A percentile compares a stretch with the other conserved stretches of the same genome.
These are phyloP conservation scores for Odontocolon sp. DNA, from an alignment of 2,888 invertebrate genomes.

Conservation along the genomic window DNA sequence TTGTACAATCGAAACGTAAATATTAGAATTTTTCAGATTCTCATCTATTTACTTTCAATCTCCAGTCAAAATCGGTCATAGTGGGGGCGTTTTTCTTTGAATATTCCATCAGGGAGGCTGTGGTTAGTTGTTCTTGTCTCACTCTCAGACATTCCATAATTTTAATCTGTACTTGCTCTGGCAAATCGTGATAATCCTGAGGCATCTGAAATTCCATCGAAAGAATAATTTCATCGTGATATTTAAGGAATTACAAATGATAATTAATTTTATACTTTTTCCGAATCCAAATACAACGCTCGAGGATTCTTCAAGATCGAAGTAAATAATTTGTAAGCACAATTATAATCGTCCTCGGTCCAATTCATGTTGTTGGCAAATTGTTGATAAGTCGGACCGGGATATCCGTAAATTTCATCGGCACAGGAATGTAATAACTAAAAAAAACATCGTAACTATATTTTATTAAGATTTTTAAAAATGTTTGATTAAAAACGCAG, in stretches of 20 bases:
- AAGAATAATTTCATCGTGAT: slow-evolving; percentile 10
- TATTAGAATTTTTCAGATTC: too few relatives aligned
- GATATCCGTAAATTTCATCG: slow-evolving; percentile 75
- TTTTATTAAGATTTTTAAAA: not conserved
- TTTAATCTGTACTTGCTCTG: slow-evolving; percentile 69
- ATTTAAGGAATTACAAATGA: not conserved
- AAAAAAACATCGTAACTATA: slow-evolving; percentile 37
- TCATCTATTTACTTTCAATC: slow-evolving; percentile 78
- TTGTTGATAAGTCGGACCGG: slow-evolving; percentile 69
- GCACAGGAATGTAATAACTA: slow-evolving; percentile 76
- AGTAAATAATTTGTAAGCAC: slow-evolving; percentile 66
- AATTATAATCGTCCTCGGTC: slow-evolving; percentile 71
- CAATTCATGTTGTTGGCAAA: slow-evolving; percentile 71
- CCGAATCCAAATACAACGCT: slow-evolving; percentile 69
- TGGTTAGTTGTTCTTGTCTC: slow-evolving; percentile 70
- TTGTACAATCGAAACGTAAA: too few relatives aligned
- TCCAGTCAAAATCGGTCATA: slow-evolving; percentile 82
- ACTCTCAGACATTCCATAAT: slow-evolving; percentile 71
- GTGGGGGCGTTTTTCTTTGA: slow-evolving; percentile 76
- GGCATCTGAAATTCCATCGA: slow-evolving; percentile 73
- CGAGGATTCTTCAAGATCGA: slow-evolving; percentile 70
- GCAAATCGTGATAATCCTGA: slow-evolving; percentile 72
- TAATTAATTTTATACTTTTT: slow-evolving; percentile 67
- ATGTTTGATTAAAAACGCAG: not conserved
- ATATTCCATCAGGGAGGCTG: slow-evolving; percentile 68